Base-by-base conservation (phyloP, 1,140 invertebrate genomes). In the Araneus ventricosus region DNA sequence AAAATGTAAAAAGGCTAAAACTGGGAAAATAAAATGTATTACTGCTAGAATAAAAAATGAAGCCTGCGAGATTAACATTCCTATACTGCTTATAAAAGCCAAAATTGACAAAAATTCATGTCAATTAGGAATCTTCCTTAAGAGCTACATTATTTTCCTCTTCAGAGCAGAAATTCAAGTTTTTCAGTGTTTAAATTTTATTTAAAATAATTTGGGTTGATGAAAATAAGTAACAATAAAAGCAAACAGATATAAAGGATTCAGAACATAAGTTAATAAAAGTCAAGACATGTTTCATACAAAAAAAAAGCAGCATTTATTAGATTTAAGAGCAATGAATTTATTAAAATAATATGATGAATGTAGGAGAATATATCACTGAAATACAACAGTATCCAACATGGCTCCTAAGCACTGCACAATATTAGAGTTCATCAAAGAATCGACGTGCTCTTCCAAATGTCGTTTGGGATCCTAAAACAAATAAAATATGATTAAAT, bases 341-440 rank as follows among this genome's bases (percentile, higher is more conserved):
- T 88, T 93, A 88, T 93, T 93, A 75, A 92, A 92, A 86, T 39
- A 90, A 85, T 93, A 52, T 93, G 84, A 88, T 80, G 70, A 82
- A 17, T 27, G 41, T 79, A 41, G 37, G 41, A 93, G 39, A 37
- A 4, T 30, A 93, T 14, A 94, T 97, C 96, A 98, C 96, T 98
- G 98, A 95, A 99, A 99, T 86, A 99, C 98, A 95, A 99, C 98
- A 37, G 99, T 99, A 95, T 99, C 99, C 37, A 99, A 96, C 99
- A 99, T 99, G 30, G 99, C 98, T 95, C 99, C 99, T 94, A 99
- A 96, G 96, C 98, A 99, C 96, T 99, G 99, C 59, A 99, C 98
- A 96, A 99, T 99, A 96, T 99, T 99, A 94, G 98, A 98, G 34
- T 98, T 98, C 98, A 99, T 99, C 41, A 99, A 96, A 84, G 98